Percentiles rank a stretch among this genome's conserved stretches.
phyloP scores from a whole-genome alignment of 2,888 invertebrate species.

The Elysia crispata region DNA sequence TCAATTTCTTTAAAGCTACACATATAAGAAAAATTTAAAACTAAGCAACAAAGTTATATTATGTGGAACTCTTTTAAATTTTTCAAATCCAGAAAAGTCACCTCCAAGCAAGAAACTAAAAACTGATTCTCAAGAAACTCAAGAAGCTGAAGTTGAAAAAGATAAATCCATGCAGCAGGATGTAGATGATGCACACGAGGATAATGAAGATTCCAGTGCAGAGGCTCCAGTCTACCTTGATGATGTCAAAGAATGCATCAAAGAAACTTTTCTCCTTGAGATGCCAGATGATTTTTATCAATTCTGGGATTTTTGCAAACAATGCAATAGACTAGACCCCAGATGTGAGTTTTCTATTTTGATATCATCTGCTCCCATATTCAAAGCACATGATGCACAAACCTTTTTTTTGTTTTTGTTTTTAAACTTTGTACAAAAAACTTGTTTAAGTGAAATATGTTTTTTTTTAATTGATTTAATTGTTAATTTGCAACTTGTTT shows the following conservation, averaged over 20 bases:
- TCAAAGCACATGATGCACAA: too few relatives aligned
- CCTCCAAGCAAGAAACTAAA: neutral
- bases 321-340: neutral
- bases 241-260: conserved; percentile 81
- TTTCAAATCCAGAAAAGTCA: neutral
- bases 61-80: neutral
- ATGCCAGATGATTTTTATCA: conserved; percentile 94
- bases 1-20: neutral
- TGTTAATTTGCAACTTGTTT: too few relatives aligned
- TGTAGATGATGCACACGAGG: conserved; percentile 28
- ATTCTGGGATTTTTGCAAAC: conserved; percentile 87
- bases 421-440: too few relatives aligned
- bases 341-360: conserved; percentile 20
- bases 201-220: conserved; percentile 33
- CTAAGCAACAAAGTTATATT: neutral
- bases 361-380: neutral
- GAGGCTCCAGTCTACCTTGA: conserved; percentile 75
- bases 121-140: conserved; percentile 13
- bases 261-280: conserved; percentile 87
- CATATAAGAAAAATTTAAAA: too few relatives aligned
- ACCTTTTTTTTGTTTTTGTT: conserved; percentile 9
- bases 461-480: too few relatives aligned
- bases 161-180: conserved; percentile 26
- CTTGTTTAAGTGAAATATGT: too few relatives aligned
- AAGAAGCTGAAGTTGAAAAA: conserved; percentile 2